Conservation (phyloP, 2,113 vertebrate genomes). For the Atractosteus spatula region DNA sequence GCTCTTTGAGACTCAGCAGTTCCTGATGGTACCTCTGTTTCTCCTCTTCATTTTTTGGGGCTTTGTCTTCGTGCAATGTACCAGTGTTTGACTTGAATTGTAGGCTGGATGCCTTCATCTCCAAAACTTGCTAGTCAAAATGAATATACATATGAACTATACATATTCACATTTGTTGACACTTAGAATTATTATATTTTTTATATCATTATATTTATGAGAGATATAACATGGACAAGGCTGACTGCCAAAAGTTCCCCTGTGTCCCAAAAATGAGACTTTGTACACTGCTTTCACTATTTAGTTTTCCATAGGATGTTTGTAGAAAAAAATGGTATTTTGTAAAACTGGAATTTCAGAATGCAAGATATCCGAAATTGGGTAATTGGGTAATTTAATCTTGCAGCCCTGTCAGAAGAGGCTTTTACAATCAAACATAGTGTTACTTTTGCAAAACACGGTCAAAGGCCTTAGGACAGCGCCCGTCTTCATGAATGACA, state of each 20-base stretch:
- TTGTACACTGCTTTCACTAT: neutral
- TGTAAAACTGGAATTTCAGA: too few relatives aligned
- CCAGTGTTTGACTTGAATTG: slow-evolving; percentile 67
- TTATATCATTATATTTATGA: too few relatives aligned
- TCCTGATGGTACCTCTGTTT: slow-evolving; percentile 51
- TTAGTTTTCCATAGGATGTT: too few relatives aligned
- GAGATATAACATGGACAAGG: neutral
- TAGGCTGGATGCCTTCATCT: slow-evolving; percentile 63
- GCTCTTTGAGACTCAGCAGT: slow-evolving; percentile 66
- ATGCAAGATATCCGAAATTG: too few relatives aligned
- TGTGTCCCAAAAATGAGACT: neutral
- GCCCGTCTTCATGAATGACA: too few relatives aligned
- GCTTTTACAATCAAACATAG: too few relatives aligned
- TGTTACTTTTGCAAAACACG: too few relatives aligned
- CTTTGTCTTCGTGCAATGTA: slow-evolving; percentile 56
- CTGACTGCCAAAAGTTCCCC: neutral
- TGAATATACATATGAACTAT: neutral
- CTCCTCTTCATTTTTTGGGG: slow-evolving; percentile 53
- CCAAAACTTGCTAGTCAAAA: slow-evolving; percentile 62
- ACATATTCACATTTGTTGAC: neutral
- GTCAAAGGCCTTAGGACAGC: too few relatives aligned
- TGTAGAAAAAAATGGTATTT: too few relatives aligned
- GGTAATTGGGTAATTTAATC: too few relatives aligned
- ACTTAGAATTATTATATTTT: neutral
- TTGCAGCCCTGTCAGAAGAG: too few relatives aligned